A percentile compares a stretch with the other conserved stretches of the same genome.
These are phyloP conservation scores for Nesospiza acunhae DNA, from an alignment of 2,113 vertebrate species.

Conservation along the genomic window DNA sequence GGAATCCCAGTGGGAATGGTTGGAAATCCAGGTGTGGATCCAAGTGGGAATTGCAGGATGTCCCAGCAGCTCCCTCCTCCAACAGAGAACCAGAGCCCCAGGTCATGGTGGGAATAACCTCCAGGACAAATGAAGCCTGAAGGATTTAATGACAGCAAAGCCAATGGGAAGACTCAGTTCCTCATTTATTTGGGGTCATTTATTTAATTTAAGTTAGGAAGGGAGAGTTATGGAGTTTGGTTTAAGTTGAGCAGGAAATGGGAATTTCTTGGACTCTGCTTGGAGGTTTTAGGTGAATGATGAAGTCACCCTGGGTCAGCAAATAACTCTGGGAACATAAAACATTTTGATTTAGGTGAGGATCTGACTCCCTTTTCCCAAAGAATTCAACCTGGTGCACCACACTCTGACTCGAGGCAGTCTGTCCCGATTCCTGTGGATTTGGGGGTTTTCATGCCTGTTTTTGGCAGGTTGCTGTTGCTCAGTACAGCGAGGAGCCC, in stretches of 20 bases:
- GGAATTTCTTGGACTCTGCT: neutral
- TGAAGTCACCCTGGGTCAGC: neutral
- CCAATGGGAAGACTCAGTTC: neutral
- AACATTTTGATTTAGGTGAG: accelerated
- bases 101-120: neutral
- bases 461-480: constrained; percentile 82
- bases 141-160: neutral
- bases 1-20: accelerated
- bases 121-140: neutral
- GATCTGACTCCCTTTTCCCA: neutral
- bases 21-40: neutral
- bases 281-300: neutral
- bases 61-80: neutral
- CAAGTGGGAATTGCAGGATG: neutral
- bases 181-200: neutral
- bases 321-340: neutral
- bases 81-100: neutral
- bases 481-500: constrained; percentile 86
- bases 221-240: accelerated
- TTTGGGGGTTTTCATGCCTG: neutral
- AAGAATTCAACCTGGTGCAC: accelerated
- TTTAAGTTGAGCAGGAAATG: neutral
- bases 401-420: accelerated
- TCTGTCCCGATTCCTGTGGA: neutral
- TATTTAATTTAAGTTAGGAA: neutral